Base-by-base conservation (phyloP, 2,113 vertebrate genomes). In the Larimichthys crocea region DNA sequence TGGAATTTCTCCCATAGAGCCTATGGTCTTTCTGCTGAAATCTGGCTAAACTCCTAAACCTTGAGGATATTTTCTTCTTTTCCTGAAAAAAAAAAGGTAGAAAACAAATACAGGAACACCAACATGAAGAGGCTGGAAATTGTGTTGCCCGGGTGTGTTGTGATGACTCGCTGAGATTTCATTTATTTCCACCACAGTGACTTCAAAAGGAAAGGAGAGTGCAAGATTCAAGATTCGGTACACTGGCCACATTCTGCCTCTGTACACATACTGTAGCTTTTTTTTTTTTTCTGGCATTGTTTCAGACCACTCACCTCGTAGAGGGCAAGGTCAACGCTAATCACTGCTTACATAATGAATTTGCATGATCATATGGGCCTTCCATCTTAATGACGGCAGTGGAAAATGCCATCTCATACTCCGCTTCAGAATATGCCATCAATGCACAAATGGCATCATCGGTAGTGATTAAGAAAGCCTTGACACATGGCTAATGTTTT, bases 401-500 rank as follows among this genome's bases (percentile, higher is more conserved):
- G 60, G 69, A 90, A 90, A 92, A 90, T 89, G 85, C 82, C 71
- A 85, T 85, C 85, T 87, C 76, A 88, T 65, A 80, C 85, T 79
- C 89, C 69, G 86, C 89, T 84, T 84, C 57, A 59, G 48, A 93
- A 86, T 89, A 84, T 80, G 79, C 89, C 87, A 90, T 92, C 84
- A 90, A 77, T 66, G 88, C 85, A 78, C 84, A 93, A 91, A 85
- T 89, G 82, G 68, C 85, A 63, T 87, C 81, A 83, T 85, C 83
- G 69, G 83, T 78, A 84, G 91, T 88, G 87, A 93, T 93, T 92
- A 92, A 87, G 90, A 78, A 87, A 88, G 84, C 84, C 84, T 85
- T 91, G 91, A 91, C 91, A 92, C 92, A 92, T 92, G 87, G 92
- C 89, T 94, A 92, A 92, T 92, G 92, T 88, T 86, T 73, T 89